A percentile compares a stretch with the other conserved stretches of the same genome.
Evolutionary conservation across 1,140 invertebrate genomes (phyloP).

Genomic region (Sesamia nonagrioides): DNA sequence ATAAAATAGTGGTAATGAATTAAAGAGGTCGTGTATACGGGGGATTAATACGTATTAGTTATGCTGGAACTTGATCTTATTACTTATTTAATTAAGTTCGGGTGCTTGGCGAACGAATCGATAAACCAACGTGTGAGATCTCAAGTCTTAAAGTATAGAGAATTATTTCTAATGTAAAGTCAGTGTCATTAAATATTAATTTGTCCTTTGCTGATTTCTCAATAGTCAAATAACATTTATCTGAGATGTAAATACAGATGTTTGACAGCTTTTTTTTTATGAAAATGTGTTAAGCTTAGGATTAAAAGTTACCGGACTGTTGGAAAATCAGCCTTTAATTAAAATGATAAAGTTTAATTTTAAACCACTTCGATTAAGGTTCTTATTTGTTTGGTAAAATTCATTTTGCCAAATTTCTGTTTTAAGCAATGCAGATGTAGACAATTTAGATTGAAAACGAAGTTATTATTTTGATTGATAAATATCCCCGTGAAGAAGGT

Average conservation of each 20-base stretch:
- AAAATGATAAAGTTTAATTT: not conserved
- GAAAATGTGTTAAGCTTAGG: no score
- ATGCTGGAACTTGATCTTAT: conserved; percentile 65
- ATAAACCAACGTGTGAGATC: conserved; percentile 40
- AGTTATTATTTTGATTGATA: conserved; percentile 34
- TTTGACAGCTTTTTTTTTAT: no score
- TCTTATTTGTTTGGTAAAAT: conserved; percentile 12
- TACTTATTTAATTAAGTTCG: conserved; percentile 66
- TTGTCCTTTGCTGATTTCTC: no score
- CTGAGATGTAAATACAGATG: no score
- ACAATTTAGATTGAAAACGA: conserved; percentile 20
- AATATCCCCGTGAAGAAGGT: conserved; percentile 5
- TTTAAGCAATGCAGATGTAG: conserved; percentile 23
- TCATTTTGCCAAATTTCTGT: conserved; percentile 2
- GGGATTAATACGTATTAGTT: conserved; percentile 40
- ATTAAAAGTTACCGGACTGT: no score
- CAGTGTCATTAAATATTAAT: not conserved
- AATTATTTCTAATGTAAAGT: not conserved
- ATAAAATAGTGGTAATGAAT: conserved; percentile 47
- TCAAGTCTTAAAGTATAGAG: not conserved
- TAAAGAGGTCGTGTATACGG: conserved; percentile 56
- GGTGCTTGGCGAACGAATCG: conserved; percentile 50
- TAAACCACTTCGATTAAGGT: conserved; percentile 19
- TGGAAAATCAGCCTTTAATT: no score
- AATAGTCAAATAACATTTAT: no score